phyloP scores from a whole-genome alignment of 1,140 invertebrate species.

The Saccostrea glomerata region DNA sequence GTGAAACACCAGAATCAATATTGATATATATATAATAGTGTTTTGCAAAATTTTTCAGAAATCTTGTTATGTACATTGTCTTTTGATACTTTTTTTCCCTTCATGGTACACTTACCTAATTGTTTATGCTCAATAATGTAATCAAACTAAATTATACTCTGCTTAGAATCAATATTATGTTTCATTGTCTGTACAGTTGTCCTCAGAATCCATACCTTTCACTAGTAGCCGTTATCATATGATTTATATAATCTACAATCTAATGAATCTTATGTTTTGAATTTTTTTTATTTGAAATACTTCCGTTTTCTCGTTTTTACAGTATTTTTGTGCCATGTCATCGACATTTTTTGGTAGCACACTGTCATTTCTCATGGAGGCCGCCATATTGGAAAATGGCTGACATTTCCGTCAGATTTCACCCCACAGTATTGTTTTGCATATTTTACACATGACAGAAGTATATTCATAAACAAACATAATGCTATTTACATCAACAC shows the following conservation, averaged over 20 bases:
- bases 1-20: too few relatives aligned
- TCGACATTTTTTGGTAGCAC: neutral
- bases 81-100: too few relatives aligned
- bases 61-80: too few relatives aligned
- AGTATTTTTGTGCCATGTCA: neutral
- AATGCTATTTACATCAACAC: neutral
- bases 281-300: neutral
- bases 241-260: neutral
- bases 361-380: slow-evolving; percentile 57
- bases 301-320: neutral
- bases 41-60: too few relatives aligned
- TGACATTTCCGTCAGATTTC: slow-evolving; percentile 55
- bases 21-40: too few relatives aligned
- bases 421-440: slow-evolving; percentile 15
- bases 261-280: neutral
- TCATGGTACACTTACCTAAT: too few relatives aligned
- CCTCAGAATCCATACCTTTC: too few relatives aligned
- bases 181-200: too few relatives aligned
- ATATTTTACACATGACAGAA: slow-evolving; percentile 22
- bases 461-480: neutral
- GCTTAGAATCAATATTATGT: too few relatives aligned
- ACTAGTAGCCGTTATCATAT: too few relatives aligned
- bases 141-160: too few relatives aligned
- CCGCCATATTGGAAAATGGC: slow-evolving; percentile 63
- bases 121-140: too few relatives aligned